These are phyloP conservation scores for Forbesichthys agassizii DNA, from an alignment of 2,113 vertebrate genomes.

Conservation along the genomic window DNA sequence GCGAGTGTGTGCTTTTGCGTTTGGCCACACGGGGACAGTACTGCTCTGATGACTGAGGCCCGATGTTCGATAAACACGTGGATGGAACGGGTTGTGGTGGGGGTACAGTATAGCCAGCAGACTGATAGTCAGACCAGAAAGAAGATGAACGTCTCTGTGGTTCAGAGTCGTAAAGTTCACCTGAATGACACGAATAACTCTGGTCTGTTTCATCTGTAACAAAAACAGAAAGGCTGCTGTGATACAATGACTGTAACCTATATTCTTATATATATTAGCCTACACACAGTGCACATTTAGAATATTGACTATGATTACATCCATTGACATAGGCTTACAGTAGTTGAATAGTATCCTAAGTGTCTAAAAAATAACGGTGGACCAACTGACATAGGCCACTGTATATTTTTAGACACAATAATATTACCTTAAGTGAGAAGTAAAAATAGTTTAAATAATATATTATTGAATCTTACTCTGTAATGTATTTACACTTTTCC, in stretches of 20 bases:
- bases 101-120: conserved; percentile 51
- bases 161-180: conserved; percentile 61
- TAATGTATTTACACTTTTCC: conserved; percentile 35
- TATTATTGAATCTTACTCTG: conserved; percentile 39
- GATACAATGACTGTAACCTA: background rate
- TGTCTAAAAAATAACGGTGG: too few species aligned
- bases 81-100: conserved; percentile 37
- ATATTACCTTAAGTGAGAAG: background rate
- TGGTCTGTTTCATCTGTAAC: conserved; percentile 63
- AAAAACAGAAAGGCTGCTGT: background rate
- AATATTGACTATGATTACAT: too few species aligned
- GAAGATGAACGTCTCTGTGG: conserved; percentile 51
- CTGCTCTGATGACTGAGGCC: conserved; percentile 55
- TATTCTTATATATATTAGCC: background rate
- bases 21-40: conserved; percentile 79
- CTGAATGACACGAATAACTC: conserved; percentile 47
- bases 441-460: background rate
- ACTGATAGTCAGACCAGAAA: conserved; percentile 73
- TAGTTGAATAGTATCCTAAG: too few species aligned
- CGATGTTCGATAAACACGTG: conserved; percentile 42
- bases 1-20: conserved; percentile 57
- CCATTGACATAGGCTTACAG: too few species aligned
- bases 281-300: too few species aligned
- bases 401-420: too few species aligned
- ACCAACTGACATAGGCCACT: too few species aligned